Evolutionary conservation across 2,797 vertebrate genomes (phyloP).

Genomic region (Neoniphon sammara): DNA sequence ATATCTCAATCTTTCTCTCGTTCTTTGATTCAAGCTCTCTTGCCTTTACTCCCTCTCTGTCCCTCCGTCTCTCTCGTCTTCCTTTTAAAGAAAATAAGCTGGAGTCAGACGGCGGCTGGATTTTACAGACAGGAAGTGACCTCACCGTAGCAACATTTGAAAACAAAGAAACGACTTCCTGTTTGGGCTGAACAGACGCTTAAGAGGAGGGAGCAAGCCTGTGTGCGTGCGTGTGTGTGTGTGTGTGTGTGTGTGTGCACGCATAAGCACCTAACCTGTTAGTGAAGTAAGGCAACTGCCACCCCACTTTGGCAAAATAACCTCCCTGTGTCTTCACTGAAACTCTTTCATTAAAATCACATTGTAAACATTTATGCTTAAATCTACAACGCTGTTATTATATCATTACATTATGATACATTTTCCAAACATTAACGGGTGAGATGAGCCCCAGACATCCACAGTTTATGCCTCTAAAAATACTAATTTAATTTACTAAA

Average conservation of each 20-base stretch:
- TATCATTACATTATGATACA: too few species aligned
- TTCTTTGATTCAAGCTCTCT: background rate
- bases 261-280: too few species aligned
- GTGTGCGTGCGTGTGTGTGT: conserved; percentile 8
- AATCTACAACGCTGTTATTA: too few species aligned
- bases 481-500: too few species aligned
- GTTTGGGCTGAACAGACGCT: conserved; percentile 3
- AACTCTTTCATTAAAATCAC: too few species aligned
- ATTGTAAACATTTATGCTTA: too few species aligned
- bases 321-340: too few species aligned
- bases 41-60: background rate
- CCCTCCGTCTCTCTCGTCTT: background rate
- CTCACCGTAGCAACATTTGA: conserved; percentile 35
- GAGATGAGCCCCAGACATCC: too few species aligned
- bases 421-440: too few species aligned
- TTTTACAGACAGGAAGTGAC: conserved; percentile 62
- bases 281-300: too few species aligned
- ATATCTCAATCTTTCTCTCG: background rate
- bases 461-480: too few species aligned
- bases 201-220: background rate
- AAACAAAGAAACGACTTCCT: conserved; percentile 21
- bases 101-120: conserved; percentile 35
- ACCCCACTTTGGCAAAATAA: too few species aligned
- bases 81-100: conserved; percentile 52
- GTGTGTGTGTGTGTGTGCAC: background rate